Base-by-base conservation (phyloP, 1,140 invertebrate species). In the Lepidurus arcticus region DNA sequence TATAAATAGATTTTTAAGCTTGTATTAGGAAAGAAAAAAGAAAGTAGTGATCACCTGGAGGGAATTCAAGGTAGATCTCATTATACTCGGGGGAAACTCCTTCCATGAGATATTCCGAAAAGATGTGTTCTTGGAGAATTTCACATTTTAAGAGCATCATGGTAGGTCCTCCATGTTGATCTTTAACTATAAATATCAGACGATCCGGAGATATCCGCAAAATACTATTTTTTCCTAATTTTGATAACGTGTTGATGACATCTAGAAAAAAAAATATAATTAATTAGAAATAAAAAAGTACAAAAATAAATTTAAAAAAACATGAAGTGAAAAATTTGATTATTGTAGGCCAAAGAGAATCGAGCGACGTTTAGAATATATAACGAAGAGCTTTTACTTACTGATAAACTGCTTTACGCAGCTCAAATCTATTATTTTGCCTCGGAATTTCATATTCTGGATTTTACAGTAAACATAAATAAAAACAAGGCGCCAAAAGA, bases 401-500 rank as follows among this genome's bases (percentile, higher is more conserved):
- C 53, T 65, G 4, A 65, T 65, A 21, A 65, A 65, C 53, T 65
- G 53, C 21, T 65, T 65, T 7, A 65, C 53, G 13, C 53, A 65
- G 53, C 53, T 65, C 21, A 65, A 65, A 65, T 65, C 53, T 65
- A 65, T 65, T 65, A 65, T 65, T 65, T 65, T 65, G 16, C 53
- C 53, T 16, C 53, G 53, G 53, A 65, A 65, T 65, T 65, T 65
- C 53, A 65, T 65, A 0, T 65, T 65, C 13, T 34, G 53, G 3
- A 65, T 7, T 65, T 65, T 16, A 16, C 13, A 65, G 34, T 65
- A 7, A n/a, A 13, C 13, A 21, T 65, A 13, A 65, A 65, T 16
- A 65, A 65, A 65, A 7, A 65, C 8, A 65, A 65, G 13, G 53
- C 53, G 9, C 1, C 34, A 34, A 34, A 34, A 34, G 34, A 34